Base-by-base conservation (phyloP, 2,888 invertebrate species). In the Pandemis cinnamomeana region DNA sequence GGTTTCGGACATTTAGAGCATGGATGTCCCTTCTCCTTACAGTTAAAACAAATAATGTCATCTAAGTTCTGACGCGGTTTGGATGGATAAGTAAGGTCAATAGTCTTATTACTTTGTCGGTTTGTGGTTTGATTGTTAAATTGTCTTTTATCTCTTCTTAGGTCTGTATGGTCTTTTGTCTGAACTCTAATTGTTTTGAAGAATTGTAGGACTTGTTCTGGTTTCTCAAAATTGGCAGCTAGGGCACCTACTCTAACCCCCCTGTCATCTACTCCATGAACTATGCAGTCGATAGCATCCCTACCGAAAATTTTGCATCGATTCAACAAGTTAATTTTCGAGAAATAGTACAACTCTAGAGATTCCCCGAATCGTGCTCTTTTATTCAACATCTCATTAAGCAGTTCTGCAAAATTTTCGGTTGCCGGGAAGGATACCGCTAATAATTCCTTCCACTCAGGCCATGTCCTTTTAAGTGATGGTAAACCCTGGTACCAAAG, bases 321-420 rank as follows among this genome's bases (percentile, higher is more conserved):
- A 46, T 76, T 76, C 3, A 77, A 58, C 5, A 78, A 41, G 27
- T 78, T 79, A 5, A 78, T 67, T 61, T 79, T 78, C 0, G 71
- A 51, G 64, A 71, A 79, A 74, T 75, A 79, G 67, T 78, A 78
- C 0, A 69, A 42, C 42, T 78, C 77, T 11, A 79, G 46, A 5
- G 78, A 75, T 69, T 79, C 77, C 0, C 75, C 75, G 46, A 53
- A 60, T 6, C 69, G 67, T 10, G 46, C 72, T 13, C 62, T 53
- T 60, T 64, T 75, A 53, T 61, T 48, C 8, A 79, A 66, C 78
- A 79, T 78, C 5, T 79, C 78, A 0, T 75, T 75, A 8, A 77
- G 44, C 6, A 79, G 53, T 46, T 79, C 72, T 7, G 76, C 77
- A 62, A 74, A 77, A 51, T 77, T 69, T 64, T 77, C 76, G 15